These are phyloP conservation scores for Mnemiopsis leidyi DNA, from an alignment of 37 sponge, comb jelly and placozoan species.

Conservation along the genomic window DNA sequence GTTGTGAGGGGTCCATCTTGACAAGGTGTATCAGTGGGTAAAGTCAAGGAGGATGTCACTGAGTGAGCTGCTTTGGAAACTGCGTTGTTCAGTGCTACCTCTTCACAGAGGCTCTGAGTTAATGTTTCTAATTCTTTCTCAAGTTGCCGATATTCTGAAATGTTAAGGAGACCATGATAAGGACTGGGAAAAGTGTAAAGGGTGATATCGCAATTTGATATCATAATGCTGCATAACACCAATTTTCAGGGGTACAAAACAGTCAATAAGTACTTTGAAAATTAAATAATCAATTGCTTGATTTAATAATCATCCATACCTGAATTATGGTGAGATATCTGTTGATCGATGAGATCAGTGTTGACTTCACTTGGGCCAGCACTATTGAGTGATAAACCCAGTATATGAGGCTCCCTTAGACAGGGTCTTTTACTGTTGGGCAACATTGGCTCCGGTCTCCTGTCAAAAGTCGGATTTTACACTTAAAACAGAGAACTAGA, in stretches of 20 bases:
- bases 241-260: too few relatives aligned
- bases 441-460: neutral
- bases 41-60: too few relatives aligned
- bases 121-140: conserved; percentile 35
- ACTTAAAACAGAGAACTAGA: neutral
- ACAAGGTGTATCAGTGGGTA: too few relatives aligned
- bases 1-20: too few relatives aligned
- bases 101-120: conserved; percentile 27
- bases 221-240: neutral
- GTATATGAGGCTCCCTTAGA: neutral
- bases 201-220: neutral
- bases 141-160: too few relatives aligned
- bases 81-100: neutral
- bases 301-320: too few relatives aligned
- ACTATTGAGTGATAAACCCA: neutral
- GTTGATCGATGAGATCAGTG: conserved; percentile 7
- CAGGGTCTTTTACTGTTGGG: conserved; percentile 45
- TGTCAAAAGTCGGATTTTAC: neutral
- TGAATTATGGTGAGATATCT: conserved; percentile 39
- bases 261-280: too few relatives aligned
- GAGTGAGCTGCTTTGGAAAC: neutral
- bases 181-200: neutral
- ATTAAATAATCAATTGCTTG: too few relatives aligned
- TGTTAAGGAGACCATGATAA: neutral
- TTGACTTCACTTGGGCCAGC: neutral